Evolutionary conservation across 53 echinoderm and acorn worm species (phyloP).

Genomic region (Zoroaster sp.): DNA sequence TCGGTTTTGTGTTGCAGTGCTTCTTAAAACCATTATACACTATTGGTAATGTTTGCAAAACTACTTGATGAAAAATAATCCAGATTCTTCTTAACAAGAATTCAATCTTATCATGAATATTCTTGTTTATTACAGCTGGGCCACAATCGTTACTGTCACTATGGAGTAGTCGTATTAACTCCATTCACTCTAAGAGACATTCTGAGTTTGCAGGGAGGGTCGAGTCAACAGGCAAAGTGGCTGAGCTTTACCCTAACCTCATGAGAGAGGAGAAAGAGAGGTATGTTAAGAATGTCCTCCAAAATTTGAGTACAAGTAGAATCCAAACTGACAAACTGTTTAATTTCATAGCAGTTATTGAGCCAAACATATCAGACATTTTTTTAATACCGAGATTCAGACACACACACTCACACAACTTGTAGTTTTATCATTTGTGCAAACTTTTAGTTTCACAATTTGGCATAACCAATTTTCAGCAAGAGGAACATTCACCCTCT

Average conservation of each 20-base stretch:
- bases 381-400: too few relatives aligned
- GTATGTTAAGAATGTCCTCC: background rate
- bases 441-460: background rate
- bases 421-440: background rate
- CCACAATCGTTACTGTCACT: conserved; percentile 79
- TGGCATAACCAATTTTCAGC: background rate
- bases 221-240: conserved; percentile 66
- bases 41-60: background rate
- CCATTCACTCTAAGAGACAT: conserved; percentile 80
- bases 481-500: background rate
- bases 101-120: background rate
- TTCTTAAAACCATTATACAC: too few relatives aligned
- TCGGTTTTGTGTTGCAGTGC: background rate
- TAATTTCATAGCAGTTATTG: too few relatives aligned
- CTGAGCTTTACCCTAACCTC: conserved; percentile 79
- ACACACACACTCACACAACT: background rate
- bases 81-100: background rate
- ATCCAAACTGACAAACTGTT: too few relatives aligned
- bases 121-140: conserved; percentile 14
- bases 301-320: background rate
- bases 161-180: conserved; percentile 78
- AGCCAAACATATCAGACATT: background rate
- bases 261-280: conserved; percentile 42
- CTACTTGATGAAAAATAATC: background rate
- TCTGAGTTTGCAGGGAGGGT: conserved; percentile 85